These are phyloP conservation scores for Saturnia japonica DNA, from an alignment of 2,888 invertebrate species.

Conservation along the genomic window DNA sequence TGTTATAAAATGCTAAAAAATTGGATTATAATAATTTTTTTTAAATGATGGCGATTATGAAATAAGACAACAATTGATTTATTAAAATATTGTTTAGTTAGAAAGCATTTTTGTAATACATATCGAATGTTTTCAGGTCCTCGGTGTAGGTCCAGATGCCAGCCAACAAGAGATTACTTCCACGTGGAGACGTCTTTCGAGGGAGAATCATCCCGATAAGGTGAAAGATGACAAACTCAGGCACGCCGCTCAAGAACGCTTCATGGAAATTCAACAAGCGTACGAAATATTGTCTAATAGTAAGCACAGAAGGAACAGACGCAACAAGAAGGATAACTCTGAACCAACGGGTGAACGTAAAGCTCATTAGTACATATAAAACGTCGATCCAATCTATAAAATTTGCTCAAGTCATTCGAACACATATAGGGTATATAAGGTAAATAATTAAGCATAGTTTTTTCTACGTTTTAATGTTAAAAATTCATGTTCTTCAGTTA, in stretches of 20 bases:
- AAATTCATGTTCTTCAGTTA: neutral
- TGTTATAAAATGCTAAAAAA: no score
- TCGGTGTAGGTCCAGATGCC: constrained; percentile 89
- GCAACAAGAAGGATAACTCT: constrained; percentile 86
- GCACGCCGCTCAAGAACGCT: constrained; percentile 89
- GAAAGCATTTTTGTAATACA: no score
- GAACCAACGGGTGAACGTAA: constrained; percentile 39
- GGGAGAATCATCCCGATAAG: constrained; percentile 96
- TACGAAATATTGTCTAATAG: constrained; percentile 94
- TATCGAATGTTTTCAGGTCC: constrained; percentile 72
- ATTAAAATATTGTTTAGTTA: no score
- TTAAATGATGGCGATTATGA: no score
- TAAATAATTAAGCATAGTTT: neutral
- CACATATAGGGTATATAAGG: neutral
- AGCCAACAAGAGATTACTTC: constrained; percentile 93
- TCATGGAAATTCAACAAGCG: constrained; percentile 96
- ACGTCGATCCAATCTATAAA: neutral
- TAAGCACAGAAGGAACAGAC: constrained; percentile 87
- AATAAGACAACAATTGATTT: no score
- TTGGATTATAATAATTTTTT: no score
- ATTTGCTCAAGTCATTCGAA: neutral
- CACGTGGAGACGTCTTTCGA: constrained; percentile 90
- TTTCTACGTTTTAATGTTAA: neutral
- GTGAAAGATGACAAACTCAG: constrained; percentile 88
- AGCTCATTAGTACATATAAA: neutral